Percentiles rank a stretch among this genome's conserved stretches.
Evolutionary conservation across 2,113 vertebrate genomes (phyloP).

Genomic region (Phalacrocorax brasilianus): DNA sequence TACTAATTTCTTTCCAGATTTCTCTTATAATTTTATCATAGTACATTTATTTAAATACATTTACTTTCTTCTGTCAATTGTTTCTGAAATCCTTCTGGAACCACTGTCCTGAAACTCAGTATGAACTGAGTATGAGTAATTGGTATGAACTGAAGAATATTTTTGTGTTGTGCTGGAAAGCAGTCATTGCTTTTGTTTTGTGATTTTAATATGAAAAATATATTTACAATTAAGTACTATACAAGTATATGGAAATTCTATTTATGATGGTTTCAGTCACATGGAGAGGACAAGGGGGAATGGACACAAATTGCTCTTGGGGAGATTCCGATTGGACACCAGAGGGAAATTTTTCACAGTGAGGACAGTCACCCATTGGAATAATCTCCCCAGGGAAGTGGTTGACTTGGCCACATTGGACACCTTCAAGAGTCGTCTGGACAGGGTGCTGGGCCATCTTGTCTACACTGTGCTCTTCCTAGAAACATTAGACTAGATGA

Average conservation of each 20-base stretch:
- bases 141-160: background rate
- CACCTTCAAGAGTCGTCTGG: no score
- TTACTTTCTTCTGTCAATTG: background rate
- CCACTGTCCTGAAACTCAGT: background rate
- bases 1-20: background rate
- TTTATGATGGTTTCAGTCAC: background rate
- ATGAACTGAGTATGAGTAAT: background rate
- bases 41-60: background rate
- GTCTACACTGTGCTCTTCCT: no score
- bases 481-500: no score
- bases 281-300: no score
- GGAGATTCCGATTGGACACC: no score
- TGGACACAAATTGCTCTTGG: no score
- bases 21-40: background rate
- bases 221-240: background rate
- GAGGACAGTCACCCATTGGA: no score
- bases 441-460: no score
- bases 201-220: background rate
- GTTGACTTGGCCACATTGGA: no score
- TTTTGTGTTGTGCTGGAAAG: background rate
- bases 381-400: no score
- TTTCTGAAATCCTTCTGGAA: background rate
- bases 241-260: background rate
- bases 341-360: no score
- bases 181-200: background rate